Evolutionary conservation across 2,888 invertebrate genomes (phyloP).

Genomic region (Microchrysa polita): DNA sequence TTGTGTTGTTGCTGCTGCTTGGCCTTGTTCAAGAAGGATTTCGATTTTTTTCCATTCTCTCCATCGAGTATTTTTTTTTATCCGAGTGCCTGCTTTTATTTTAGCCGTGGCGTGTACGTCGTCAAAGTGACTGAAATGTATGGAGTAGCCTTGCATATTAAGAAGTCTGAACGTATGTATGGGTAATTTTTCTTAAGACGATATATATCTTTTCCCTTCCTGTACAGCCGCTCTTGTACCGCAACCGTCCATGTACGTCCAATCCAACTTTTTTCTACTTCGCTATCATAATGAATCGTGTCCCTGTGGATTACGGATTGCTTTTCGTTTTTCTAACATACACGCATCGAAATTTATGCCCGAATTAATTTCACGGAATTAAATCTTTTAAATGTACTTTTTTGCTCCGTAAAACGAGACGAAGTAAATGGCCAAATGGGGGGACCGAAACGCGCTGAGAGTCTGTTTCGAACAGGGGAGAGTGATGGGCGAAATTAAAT

Average conservation of each 20-base stretch:
- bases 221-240: neutral
- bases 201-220: neutral
- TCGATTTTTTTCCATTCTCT: constrained; percentile 21
- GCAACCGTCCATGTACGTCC: neutral
- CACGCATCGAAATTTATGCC: constrained; percentile 42
- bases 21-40: constrained; percentile 33
- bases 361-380: constrained; percentile 43
- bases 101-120: constrained; percentile 23
- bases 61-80: neutral
- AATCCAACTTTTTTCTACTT: neutral
- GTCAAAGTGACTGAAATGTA: constrained; percentile 36
- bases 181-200: constrained; percentile 41
- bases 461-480: neutral
- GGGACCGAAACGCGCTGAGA: too few species aligned
- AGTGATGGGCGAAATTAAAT: constrained; percentile 19
- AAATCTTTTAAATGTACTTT: constrained; percentile 43
- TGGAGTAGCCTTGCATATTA: constrained; percentile 33
- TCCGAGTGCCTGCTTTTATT: constrained; percentile 15
- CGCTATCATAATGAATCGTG: constrained; percentile 32
- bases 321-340: constrained; percentile 35
- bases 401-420: neutral
- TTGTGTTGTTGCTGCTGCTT: constrained; percentile 19
- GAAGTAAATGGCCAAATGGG: neutral
- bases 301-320: constrained; percentile 42
- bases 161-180: constrained; percentile 29